Evolutionary conservation across 2,888 invertebrate genomes (phyloP), one percentile per base, ranked within the genome.

Genomic region (Cerastis rubricosa): DNA sequence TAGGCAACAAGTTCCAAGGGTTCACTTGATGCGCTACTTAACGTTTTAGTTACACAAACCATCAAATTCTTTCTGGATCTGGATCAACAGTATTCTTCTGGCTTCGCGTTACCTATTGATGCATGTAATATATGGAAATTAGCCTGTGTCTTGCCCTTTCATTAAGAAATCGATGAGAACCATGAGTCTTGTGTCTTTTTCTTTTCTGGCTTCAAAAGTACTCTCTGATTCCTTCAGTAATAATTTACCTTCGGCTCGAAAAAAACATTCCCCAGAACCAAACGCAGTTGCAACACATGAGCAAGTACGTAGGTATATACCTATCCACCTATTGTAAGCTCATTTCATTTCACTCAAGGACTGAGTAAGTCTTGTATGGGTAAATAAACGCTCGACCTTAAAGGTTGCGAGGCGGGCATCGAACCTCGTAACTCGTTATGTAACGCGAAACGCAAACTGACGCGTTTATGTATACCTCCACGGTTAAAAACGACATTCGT

Each of bases 361-460:
- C 84, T 78, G 79, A 77, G 79, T 82, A 85, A 88, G 87, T 84
- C 89, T 87, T 88, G 90, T 88, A 89, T 87, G 93, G 91, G 93
- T 93, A 94, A 93, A 92, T 90, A 92, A 86, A 88, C 85, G 87
- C 89, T 90, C 95, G 95, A 95, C 95, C 95, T 95, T 95, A 91
- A 95, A 95, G 95, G 95, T 95, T 95, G 95, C 91, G 88, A 88
- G 86, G 91, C 92, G 95, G 95, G 83, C 95, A 92, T 90, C 94
- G 94, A 95, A 95, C 95, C 92, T 89, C 89, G 88, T 88, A 88
- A 91, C 91, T 92, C 87, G 92, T 94, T 94, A 93, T 93, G 93
- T 94, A 94, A 95, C 93, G 89, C 91, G 90, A 93, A 94, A 93
- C 92, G 91, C 92, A 92, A 91, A 92, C 91, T 89, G 88, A 92